A percentile compares a stretch with the other conserved stretches of the same genome.
These are phyloP conservation scores for Erythrocebus patas DNA, from an alignment of 2,113 vertebrate genomes.

Conservation along the genomic window DNA sequence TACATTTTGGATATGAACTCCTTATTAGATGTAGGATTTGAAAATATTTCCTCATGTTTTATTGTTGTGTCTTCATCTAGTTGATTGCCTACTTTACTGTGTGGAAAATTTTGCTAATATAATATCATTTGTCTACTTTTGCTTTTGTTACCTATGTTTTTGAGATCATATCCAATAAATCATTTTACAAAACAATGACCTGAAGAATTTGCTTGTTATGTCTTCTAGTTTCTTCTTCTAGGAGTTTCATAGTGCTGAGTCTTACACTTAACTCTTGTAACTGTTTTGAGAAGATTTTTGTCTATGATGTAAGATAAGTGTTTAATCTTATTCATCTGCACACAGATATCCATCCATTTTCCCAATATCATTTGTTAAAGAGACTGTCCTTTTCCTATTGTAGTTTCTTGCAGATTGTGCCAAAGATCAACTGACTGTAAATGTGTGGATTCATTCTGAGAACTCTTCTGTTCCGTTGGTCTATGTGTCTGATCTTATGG, in stretches of 20 bases:
- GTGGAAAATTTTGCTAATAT: background rate
- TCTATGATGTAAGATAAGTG: background rate
- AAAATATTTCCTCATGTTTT: background rate
- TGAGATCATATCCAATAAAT: background rate
- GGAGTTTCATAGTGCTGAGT: background rate
- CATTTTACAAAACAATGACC: background rate
- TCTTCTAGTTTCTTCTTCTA: background rate
- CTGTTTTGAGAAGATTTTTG: background rate
- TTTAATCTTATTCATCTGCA: background rate
- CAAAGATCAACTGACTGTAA: background rate
- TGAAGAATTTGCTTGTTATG: background rate
- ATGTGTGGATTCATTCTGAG: background rate
- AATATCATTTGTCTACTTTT: background rate
- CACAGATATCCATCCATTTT: background rate
- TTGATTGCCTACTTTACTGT: background rate
- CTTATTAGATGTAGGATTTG: background rate
- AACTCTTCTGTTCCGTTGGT: background rate
- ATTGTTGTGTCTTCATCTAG: background rate
- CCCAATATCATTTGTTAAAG: background rate
- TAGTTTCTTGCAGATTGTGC: background rate
- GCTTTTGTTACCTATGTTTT: background rate
- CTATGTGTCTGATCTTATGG: background rate
- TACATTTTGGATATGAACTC: background rate
- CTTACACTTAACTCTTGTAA: background rate
- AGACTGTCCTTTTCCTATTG: background rate